A percentile compares a stretch with the other conserved stretches of the same genome.
Conservation (phyloP, 2,797 vertebrate genomes). For the Synaphobranchus kaupii region DNA sequence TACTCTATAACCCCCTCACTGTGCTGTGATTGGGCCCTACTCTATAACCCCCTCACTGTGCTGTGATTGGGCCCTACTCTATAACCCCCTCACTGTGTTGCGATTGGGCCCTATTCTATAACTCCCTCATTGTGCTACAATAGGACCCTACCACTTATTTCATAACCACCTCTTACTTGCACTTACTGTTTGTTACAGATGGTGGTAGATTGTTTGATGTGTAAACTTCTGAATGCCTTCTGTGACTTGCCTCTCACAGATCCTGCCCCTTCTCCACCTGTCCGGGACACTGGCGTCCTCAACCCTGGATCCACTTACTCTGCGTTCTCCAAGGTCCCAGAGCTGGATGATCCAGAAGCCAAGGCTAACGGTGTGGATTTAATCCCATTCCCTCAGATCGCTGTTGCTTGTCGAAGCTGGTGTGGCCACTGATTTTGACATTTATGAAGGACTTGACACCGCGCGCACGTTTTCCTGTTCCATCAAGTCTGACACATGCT, state of each 20-base stretch:
- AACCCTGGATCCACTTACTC: constrained; percentile 58
- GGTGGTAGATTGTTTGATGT: background rate
- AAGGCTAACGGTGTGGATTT: constrained; percentile 49
- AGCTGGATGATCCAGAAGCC: constrained; percentile 32
- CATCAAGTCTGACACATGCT: background rate
- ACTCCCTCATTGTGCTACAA: background rate
- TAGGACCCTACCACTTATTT: background rate
- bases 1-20: background rate
- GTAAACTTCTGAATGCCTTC: background rate
- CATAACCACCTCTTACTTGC: background rate
- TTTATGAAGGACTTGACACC: background rate
- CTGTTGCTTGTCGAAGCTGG: too few species aligned
- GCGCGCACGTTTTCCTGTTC: background rate
- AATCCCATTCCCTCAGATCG: background rate
- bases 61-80: background rate
- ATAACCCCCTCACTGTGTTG: background rate
- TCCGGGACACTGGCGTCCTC: constrained; percentile 76
- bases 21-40: background rate
- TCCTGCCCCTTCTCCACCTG: constrained; percentile 76
- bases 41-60: too few species aligned
- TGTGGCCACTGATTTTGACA: background rate
- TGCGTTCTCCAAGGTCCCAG: constrained; percentile 37
- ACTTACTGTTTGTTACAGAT: background rate
- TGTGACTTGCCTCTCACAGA: constrained; percentile 60
- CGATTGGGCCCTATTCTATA: background rate